Percentiles rank a stretch among this genome's conserved stretches.
Conservation (phyloP, 2,888 invertebrate genomes). For the Orchesellides sinensis region DNA sequence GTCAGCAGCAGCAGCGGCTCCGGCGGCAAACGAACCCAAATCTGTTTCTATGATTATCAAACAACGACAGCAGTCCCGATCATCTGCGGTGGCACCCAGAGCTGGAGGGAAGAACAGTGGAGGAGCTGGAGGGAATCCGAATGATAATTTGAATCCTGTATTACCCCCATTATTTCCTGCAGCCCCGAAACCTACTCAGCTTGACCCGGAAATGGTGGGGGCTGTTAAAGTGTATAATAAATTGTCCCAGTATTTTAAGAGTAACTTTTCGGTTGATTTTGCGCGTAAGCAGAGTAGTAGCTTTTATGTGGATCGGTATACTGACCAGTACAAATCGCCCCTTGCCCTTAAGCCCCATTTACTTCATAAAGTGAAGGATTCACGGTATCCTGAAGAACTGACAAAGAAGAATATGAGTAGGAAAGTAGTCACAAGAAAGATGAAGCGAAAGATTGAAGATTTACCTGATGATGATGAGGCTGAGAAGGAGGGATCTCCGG, state of each 20-base stretch:
- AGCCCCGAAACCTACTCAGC: slow-evolving; percentile 45
- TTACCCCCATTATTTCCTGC: slow-evolving; percentile 69
- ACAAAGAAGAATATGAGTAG: neutral
- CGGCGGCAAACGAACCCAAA: slow-evolving; percentile 29
- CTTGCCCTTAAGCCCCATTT: slow-evolving; percentile 75
- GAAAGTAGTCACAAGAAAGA: slow-evolving; percentile 65
- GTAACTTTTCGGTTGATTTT: slow-evolving; percentile 58
- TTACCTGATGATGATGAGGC: slow-evolving; percentile 70
- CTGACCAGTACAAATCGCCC: slow-evolving; percentile 77
- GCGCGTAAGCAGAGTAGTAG: slow-evolving; percentile 11
- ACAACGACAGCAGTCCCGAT: slow-evolving; percentile 45
- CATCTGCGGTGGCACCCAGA: slow-evolving; percentile 12
- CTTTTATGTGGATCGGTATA: slow-evolving; percentile 76
- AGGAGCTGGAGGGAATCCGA: slow-evolving; percentile 26
- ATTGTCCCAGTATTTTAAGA: slow-evolving; percentile 60
- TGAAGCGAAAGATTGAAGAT: slow-evolving; percentile 56
- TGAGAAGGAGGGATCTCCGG: neutral
- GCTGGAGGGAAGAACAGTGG: slow-evolving; percentile 27
- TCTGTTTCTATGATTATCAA: slow-evolving; percentile 49
- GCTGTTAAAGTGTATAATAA: slow-evolving; percentile 53
- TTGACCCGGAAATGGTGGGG: slow-evolving; percentile 27
- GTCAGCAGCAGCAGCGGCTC: neutral
- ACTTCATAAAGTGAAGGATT: slow-evolving; percentile 26
- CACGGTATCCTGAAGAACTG: slow-evolving; percentile 46
- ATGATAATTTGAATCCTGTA: slow-evolving; percentile 46